These are phyloP conservation scores for Nesospiza acunhae DNA, from an alignment of 2,113 vertebrate species.

Conservation along the genomic window DNA sequence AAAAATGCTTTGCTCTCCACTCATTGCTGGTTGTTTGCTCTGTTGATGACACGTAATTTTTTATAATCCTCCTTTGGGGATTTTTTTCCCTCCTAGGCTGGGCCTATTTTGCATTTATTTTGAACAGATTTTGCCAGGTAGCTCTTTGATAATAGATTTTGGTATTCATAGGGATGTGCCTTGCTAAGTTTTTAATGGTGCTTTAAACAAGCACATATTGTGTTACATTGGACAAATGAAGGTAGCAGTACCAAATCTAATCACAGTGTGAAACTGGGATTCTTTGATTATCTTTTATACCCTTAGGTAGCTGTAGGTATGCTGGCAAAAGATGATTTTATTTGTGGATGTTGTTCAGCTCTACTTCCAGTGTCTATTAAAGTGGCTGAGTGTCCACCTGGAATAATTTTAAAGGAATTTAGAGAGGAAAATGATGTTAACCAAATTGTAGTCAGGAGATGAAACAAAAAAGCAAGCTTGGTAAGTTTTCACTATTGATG, in stretches of 20 bases:
- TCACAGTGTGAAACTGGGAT: rapidly evolving
- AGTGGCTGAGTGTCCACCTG: background rate
- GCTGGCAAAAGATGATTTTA: background rate
- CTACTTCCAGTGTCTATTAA: background rate
- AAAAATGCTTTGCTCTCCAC: background rate
- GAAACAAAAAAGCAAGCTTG: background rate
- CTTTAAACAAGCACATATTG: background rate
- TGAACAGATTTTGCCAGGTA: background rate
- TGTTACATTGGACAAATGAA: background rate
- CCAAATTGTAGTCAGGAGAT: background rate
- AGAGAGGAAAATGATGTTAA: background rate
- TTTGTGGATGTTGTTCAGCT: background rate
- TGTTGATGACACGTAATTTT: background rate
- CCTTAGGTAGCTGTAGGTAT: background rate
- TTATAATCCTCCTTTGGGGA: background rate
- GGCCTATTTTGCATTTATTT: background rate
- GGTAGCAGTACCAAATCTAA: background rate
- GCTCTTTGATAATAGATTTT: background rate
- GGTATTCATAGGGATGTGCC: background rate
- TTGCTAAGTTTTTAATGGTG: background rate
- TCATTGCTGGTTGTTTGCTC: background rate
- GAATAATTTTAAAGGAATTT: background rate
- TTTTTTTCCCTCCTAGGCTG: rapidly evolving
- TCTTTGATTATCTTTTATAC: background rate
- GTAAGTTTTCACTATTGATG: background rate